These are phyloP conservation scores for Sminthurides aquaticus DNA, from an alignment of 2,888 invertebrate genomes.

Conservation along the genomic window DNA sequence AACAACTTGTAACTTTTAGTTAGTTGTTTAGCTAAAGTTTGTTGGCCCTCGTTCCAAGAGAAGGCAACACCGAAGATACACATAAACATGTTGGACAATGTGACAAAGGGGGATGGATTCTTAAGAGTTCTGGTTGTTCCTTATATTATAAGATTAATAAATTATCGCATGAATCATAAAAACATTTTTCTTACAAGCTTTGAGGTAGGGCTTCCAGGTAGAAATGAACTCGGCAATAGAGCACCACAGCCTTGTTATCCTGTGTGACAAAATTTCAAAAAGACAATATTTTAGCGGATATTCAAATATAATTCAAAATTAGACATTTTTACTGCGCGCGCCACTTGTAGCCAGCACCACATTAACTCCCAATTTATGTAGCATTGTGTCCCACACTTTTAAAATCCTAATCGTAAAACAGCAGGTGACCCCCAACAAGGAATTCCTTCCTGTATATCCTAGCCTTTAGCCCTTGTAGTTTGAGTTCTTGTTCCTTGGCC, in stretches of 20 bases:
- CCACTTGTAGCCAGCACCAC: neutral
- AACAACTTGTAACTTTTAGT: no score
- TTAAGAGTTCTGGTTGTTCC: neutral
- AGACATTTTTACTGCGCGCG: constrained; percentile 18
- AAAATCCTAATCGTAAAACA: constrained; percentile 13
- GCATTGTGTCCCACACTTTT: neutral
- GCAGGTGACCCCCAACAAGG: constrained; percentile 12
- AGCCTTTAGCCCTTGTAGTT: no score
- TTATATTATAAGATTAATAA: neutral
- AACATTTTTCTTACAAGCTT: constrained; percentile 37
- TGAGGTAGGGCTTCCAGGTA: constrained; percentile 43
- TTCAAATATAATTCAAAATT: constrained; percentile 18
- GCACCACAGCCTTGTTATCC: constrained; percentile 38
- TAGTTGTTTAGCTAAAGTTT: no score
- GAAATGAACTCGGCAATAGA: constrained; percentile 42
- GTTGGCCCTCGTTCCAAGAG: no score
- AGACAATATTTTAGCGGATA: constrained; percentile 2
- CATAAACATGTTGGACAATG: no score
- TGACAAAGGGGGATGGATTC: no score
- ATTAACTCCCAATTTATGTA: neutral
- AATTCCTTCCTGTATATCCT: no score
- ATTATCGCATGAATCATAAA: neutral
- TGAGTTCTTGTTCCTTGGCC: neutral
- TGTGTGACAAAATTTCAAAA: constrained; percentile 25
- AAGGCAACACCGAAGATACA: neutral